Evolutionary conservation across 2,888 invertebrate species (phyloP).

Genomic region (Hypercompe scribonia): DNA sequence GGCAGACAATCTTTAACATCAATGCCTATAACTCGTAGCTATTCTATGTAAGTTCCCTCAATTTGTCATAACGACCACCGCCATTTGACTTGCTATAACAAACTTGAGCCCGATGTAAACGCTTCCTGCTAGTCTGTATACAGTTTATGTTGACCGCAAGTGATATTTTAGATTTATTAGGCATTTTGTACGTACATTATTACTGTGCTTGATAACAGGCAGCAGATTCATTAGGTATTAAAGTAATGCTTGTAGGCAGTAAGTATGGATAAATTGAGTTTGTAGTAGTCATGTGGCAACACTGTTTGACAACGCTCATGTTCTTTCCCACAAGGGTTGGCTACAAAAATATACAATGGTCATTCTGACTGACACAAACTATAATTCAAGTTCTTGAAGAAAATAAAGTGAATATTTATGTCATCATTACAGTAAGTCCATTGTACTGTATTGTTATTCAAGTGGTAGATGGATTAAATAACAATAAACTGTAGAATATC

Average conservation of each 20-base stretch:
- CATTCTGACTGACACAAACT: no score
- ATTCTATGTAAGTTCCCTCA: constrained; percentile 54
- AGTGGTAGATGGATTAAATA: no score
- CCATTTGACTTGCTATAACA: constrained; percentile 63
- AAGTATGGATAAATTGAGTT: no score
- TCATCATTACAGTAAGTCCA: no score
- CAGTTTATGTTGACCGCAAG: not conserved
- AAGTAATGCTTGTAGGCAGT: not conserved
- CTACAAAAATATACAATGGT: no score
- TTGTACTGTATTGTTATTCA: no score
- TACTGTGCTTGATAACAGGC: not conserved
- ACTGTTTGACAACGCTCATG: no score
- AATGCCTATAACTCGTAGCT: constrained; percentile 27
- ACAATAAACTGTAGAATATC: no score
- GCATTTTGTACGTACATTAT: not conserved
- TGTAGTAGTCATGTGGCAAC: no score
- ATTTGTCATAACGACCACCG: constrained; percentile 68
- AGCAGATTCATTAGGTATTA: not conserved
- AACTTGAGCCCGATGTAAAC: constrained; percentile 36
- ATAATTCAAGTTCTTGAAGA: no score
- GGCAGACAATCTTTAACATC: constrained; percentile 24
- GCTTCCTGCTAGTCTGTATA: constrained; percentile 37
- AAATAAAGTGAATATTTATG: no score
- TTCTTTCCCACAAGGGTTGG: no score
- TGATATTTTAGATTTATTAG: not conserved